These are phyloP conservation scores for Chalcosyrphus nemorum DNA, from an alignment of 2,888 invertebrate genomes.

Conservation along the genomic window DNA sequence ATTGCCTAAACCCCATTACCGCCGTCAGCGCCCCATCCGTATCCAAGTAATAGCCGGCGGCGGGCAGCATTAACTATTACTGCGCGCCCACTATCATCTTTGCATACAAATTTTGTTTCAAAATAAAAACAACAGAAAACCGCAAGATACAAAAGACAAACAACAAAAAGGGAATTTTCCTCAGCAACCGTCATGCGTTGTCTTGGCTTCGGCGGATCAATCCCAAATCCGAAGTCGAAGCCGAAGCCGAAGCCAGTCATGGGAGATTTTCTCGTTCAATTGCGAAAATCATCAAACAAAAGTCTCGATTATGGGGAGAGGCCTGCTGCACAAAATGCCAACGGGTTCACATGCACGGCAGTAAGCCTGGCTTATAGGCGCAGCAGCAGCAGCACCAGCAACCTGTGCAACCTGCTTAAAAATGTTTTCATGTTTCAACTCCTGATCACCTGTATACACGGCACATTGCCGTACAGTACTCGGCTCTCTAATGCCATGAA, in stretches of 20 bases:
- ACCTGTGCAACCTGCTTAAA: constrained; percentile 53
- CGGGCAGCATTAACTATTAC: constrained; percentile 48
- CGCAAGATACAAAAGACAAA: not conserved
- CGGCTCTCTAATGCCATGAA: constrained; percentile 48
- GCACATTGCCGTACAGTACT: not conserved
- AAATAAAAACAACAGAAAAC: constrained; percentile 17
- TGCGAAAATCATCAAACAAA: constrained; percentile 46
- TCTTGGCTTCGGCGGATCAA: constrained; percentile 13
- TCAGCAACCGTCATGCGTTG: constrained; percentile 19
- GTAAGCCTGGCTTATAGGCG: constrained; percentile 15
- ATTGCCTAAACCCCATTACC: constrained; percentile 33
- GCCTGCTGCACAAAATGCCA: constrained; percentile 54
- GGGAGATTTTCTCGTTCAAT: constrained; percentile 18
- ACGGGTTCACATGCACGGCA: constrained; percentile 53
- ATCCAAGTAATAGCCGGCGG: constrained; percentile 33
- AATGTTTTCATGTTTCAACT: constrained; percentile 54
- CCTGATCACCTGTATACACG: constrained; percentile 52
- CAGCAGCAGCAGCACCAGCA: constrained; percentile 15
- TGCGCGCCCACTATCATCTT: constrained; percentile 58
- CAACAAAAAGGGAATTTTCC: not conserved
- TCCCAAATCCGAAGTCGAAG: too few relatives aligned
- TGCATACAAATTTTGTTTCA: constrained; percentile 66
- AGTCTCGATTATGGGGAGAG: constrained; percentile 32
- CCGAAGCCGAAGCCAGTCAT: not conserved
- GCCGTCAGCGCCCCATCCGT: constrained; percentile 34